Evolutionary conservation across 1,140 invertebrate genomes (phyloP), one percentile per base, ranked within the genome.

Genomic region (Hermetia illucens): DNA sequence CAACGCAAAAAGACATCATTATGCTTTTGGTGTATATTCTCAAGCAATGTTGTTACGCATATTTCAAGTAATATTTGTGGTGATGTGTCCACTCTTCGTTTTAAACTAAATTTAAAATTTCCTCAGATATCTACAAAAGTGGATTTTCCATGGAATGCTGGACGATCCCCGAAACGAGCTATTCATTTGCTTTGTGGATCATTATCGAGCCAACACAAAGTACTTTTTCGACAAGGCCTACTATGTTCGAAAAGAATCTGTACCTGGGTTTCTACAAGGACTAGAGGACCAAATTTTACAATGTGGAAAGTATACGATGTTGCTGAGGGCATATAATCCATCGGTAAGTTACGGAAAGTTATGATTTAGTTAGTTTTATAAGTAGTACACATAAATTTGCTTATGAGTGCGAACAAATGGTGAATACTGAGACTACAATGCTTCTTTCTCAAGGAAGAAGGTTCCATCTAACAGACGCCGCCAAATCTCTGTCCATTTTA

Each of bases 241-340:
- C 5, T 40, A 45, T 19, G 42, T 61, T 15, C 34, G 41, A 3
- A 31, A 30, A 3, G 42, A 48, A 29, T 40, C 43, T 4, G 40
- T 61, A 6, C 58, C 58, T 1, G 46, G 44, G 8, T 61, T 61
- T 34, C 36, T 61, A 8, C 5, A 13, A 8, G 51, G 49, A n/a
- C 55, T 41, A 22, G 55, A 60, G 25, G 40, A 49, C 12, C 39
- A 45, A 4, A 54, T 59, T 22, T 25, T 61, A 0, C 48, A 53
- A 19, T 60, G 57, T 24, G 58, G 58, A 12, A 61, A 57, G 36
- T 60, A 61, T 35, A 58, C 53, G 18, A 51, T 45, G 19, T 38
- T 61, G 5, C 40, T 61, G 0, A 55, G 45, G 35, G 36, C 45
- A 2, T 57, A 47, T 35, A 58, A 58, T 32, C 30, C 46, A 12